These are phyloP conservation scores for Geotria australis DNA, from an alignment of 2,797 vertebrate species.

Conservation along the genomic window DNA sequence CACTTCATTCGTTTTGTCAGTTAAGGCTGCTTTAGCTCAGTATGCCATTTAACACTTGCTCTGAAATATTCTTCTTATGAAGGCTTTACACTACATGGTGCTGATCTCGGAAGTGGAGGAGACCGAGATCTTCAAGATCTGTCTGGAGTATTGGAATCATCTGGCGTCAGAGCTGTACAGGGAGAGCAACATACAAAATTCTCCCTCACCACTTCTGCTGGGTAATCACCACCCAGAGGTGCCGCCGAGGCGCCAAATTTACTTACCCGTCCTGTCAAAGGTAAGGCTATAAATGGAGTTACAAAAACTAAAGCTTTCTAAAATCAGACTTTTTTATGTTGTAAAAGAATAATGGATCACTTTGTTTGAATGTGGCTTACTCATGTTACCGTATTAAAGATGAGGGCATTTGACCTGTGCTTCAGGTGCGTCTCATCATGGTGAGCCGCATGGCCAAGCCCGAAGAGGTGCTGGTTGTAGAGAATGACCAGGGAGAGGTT, in stretches of 20 bases:
- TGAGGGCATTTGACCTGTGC: not conserved
- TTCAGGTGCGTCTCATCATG: slow-evolving; percentile 67
- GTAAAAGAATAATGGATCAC: no score
- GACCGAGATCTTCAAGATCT: slow-evolving; percentile 93
- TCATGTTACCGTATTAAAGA: not conserved
- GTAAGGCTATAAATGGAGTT: slow-evolving; percentile 9
- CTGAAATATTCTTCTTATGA: no score
- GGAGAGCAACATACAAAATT: slow-evolving; percentile 71
- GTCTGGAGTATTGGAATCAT: slow-evolving; percentile 92
- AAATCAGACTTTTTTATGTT: not conserved
- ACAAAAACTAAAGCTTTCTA: not conserved
- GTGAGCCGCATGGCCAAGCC: slow-evolving; percentile 98
- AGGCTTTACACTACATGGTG: slow-evolving; percentile 74
- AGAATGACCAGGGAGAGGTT: slow-evolving; percentile 97
- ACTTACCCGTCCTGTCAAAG: slow-evolving; percentile 72
- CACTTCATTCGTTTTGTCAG: not conserved
- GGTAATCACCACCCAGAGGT: slow-evolving; percentile 83
- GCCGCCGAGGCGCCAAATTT: slow-evolving; percentile 64
- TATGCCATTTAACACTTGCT: no score
- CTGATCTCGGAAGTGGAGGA: slow-evolving; percentile 88
- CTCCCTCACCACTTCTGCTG: slow-evolving; percentile 55
- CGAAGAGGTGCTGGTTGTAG: slow-evolving; percentile 85
- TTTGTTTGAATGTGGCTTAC: no score
- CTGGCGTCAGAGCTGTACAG: slow-evolving; percentile 77
- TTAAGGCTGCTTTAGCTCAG: no score